A percentile compares a stretch with the other conserved stretches of the same genome.
Conservation (phyloP, 2,888 invertebrate genomes). For the Plebejus argus region DNA sequence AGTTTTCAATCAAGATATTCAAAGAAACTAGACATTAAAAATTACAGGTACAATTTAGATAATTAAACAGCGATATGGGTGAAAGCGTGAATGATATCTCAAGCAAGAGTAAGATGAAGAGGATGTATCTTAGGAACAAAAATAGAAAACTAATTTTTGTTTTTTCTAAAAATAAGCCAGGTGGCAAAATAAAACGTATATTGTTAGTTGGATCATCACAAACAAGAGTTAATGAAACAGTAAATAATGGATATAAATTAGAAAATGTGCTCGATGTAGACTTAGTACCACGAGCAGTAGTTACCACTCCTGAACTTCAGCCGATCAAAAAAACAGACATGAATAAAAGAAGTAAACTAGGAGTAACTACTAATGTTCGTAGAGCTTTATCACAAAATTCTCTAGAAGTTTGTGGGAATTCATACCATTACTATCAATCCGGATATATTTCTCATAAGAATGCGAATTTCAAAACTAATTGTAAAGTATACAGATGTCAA, state of each 20-base stretch:
- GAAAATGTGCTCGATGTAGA: background rate
- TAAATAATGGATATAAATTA: background rate
- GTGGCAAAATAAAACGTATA: background rate
- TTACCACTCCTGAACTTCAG: background rate
- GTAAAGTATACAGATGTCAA: slow-evolving; percentile 54
- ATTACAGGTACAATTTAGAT: background rate
- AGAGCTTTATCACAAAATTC: slow-evolving; percentile 11
- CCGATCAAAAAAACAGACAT: background rate
- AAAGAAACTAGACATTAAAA: background rate
- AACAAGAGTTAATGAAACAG: background rate
- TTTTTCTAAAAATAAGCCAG: background rate
- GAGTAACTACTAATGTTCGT: background rate
- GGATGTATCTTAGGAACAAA: background rate
- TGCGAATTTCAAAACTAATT: slow-evolving; percentile 31
- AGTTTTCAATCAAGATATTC: background rate
- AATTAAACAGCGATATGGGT: background rate
- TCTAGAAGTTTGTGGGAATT: background rate
- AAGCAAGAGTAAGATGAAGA: background rate
- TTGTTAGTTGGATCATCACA: background rate
- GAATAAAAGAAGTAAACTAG: background rate
- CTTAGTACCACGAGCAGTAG: background rate
- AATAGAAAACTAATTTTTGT: background rate
- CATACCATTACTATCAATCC: background rate
- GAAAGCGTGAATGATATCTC: background rate
- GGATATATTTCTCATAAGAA: background rate